Base-by-base conservation (phyloP, 2,797 vertebrate genomes). In the Oreortyx pictus region DNA sequence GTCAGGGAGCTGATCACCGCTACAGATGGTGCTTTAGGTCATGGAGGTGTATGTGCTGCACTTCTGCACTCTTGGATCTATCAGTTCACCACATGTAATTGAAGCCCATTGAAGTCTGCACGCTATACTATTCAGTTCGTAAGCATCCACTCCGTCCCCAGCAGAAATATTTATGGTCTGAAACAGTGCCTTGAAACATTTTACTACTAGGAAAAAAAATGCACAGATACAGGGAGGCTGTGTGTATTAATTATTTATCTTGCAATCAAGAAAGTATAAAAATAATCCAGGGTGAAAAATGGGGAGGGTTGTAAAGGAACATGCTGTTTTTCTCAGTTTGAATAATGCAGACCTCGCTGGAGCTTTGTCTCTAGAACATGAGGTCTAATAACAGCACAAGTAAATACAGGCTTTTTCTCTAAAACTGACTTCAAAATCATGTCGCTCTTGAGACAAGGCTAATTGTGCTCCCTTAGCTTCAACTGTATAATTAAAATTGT, bases 391-490 rank as follows among this genome's bases (percentile, higher is more conserved):
- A 39, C 43, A 89, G 79, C 47, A 89, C 33, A 87, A 75, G n/a
- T 75, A 81, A 94, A 85, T 68, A 94, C 22, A 5, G 62, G 13
- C 22, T 68, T 85, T 86, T 82, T 49, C 47, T 86, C 75, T 68
- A 65, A 77, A 93, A 89, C 31, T 52, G 62, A 50, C 82, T 76
- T 85, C 1, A 66, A 89, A 94, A 71, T 60, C 82, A 22, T 86
- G 72, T 66, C 82, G 66, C 60, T 90, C 46, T 89, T 87, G 82
- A 68, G 61, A 85, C 66, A 59, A 56, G 76, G 67, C 82, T 94
- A 90, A 92, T 90, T 78, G 84, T 90, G 67, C 33, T 93, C 54
- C 67, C 77, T 89, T 93, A 82, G 64, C 74, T 92, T 83, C 67
- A 57, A 85, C 70, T 81, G 59, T 95, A 83, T 80, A 94, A 94